Evolutionary conservation across 2,888 invertebrate species (phyloP).

Genomic region (Thysanoteuthis rhombus): DNA sequence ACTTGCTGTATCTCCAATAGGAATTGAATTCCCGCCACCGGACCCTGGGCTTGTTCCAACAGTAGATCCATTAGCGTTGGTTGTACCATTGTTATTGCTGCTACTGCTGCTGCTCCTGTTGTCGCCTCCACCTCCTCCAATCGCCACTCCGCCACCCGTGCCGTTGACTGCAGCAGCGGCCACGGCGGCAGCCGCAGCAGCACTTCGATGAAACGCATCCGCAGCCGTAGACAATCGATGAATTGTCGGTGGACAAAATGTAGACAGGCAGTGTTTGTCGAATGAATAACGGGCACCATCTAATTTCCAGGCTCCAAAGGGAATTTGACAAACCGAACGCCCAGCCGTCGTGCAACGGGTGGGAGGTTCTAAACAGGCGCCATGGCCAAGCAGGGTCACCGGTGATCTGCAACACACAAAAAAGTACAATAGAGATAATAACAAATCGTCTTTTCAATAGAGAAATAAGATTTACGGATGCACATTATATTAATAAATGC

Average conservation of each 20-base stretch:
- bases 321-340: not conserved
- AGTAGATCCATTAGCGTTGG: not conserved
- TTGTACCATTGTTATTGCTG: not conserved
- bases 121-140: not conserved
- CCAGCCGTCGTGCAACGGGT: constrained; percentile 18
- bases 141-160: not conserved
- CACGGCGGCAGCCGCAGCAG: not conserved
- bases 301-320: constrained; percentile 23
- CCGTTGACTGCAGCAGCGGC: constrained; percentile 1
- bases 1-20: not conserved
- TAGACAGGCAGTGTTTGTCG: constrained; percentile 18
- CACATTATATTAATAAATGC: too few relatives aligned
- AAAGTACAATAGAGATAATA: not conserved
- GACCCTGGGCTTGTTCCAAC: not conserved
- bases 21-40: not conserved
- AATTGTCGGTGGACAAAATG: constrained; percentile 24
- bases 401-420: constrained; percentile 18
- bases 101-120: not conserved
- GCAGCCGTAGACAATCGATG: constrained; percentile 14
- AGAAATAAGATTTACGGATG: too few relatives aligned
- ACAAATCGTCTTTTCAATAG: not conserved
- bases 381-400: not conserved
- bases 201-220: constrained; percentile 24
- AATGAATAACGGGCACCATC: constrained; percentile 13
- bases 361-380: not conserved